A percentile compares a stretch with the other conserved stretches of the same genome.
These are phyloP conservation scores for Ia io DNA, from an alignment of 2,113 vertebrate genomes.

Conservation along the genomic window DNA sequence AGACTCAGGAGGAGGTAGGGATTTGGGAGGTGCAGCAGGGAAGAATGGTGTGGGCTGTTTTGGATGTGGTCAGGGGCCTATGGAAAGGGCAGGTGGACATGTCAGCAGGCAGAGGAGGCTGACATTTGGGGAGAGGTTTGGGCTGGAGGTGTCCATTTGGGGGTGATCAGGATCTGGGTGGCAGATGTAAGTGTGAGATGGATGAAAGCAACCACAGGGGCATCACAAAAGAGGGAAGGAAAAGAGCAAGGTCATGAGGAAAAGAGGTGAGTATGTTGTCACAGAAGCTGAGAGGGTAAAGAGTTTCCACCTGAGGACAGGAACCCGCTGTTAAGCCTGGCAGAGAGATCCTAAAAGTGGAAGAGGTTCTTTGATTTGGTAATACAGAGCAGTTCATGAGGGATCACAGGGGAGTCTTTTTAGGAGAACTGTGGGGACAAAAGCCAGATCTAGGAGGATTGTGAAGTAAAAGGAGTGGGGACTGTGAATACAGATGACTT, in stretches of 20 bases:
- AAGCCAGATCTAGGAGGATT: background rate
- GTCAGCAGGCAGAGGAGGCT: background rate
- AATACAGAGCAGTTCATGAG: background rate
- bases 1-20: background rate
- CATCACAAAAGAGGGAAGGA: background rate
- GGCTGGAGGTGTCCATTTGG: background rate
- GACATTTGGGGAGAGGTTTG: background rate
- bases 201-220: background rate
- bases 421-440: background rate
- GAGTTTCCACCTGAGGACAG: background rate
- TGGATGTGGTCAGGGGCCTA: background rate
- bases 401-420: background rate
- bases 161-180: background rate
- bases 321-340: background rate
- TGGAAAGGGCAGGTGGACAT: background rate
- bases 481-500: background rate
- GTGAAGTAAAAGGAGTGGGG: background rate
- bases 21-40: background rate
- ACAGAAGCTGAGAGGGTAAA: background rate
- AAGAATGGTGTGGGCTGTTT: background rate
- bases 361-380: background rate
- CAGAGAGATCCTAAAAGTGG: background rate
- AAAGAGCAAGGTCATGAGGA: background rate
- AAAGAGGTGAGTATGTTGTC: background rate
- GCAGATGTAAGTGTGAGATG: background rate